Percentiles rank a stretch among this genome's conserved stretches.
Conservation (phyloP, 2,113 vertebrate genomes). For the Pygoscelis adeliae region DNA sequence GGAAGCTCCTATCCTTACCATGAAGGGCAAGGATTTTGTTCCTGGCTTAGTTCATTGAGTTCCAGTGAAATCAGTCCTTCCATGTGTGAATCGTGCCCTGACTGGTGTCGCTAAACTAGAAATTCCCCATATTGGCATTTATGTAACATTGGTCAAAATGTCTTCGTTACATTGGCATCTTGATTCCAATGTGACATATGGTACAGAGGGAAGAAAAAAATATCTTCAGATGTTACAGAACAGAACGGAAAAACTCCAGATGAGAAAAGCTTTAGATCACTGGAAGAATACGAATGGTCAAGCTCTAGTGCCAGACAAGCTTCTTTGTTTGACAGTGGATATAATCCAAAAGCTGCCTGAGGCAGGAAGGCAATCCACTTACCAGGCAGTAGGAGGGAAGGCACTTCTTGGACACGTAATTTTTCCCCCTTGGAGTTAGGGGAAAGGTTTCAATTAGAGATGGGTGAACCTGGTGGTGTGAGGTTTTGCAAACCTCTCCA, state of each 20-base stretch:
- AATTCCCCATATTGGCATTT: not conserved
- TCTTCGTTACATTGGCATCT: not conserved
- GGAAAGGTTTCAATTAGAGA: constrained; percentile 1
- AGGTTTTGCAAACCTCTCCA: constrained; percentile 21
- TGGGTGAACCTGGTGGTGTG: not conserved
- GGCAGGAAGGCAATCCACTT: constrained; percentile 23
- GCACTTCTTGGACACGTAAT: not conserved
- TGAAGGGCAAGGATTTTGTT: not conserved
- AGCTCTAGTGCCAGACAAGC: not conserved
- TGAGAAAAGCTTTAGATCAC: not conserved
- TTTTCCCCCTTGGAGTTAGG: not conserved
- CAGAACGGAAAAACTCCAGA: constrained; percentile 12
- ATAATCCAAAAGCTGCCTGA: constrained; percentile 16
- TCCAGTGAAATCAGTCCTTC: not conserved
- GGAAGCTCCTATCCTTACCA: not conserved
- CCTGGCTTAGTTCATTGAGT: not conserved
- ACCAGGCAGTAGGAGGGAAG: not conserved
- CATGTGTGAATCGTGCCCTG: not conserved
- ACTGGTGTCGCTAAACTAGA: not conserved
- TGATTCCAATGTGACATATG: not conserved
- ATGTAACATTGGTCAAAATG: not conserved
- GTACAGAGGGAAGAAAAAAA: not conserved
- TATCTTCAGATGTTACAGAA: not conserved
- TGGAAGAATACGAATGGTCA: not conserved
- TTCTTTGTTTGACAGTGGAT: constrained; percentile 31